Conservation (phyloP, 2,888 invertebrate species). For the Phyto melanocephala region DNA sequence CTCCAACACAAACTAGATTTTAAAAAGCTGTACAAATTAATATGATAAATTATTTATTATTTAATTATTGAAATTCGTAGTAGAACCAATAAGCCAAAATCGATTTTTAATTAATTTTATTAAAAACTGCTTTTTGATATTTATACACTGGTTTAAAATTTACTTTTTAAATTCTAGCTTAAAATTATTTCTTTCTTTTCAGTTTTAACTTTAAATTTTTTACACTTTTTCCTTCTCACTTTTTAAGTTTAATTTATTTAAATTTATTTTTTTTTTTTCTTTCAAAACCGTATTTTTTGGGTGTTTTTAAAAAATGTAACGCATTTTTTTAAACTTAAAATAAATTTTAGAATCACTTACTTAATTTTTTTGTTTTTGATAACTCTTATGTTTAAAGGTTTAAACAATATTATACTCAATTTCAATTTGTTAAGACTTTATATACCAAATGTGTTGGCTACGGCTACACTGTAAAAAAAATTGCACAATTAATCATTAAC, state of each 20-base stretch:
- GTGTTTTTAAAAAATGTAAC: conserved; percentile 1
- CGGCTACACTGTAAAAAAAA: conserved; percentile 60
- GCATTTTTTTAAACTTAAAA: background rate
- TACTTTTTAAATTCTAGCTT: too few species aligned
- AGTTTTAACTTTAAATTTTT: background rate
- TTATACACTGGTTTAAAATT: too few species aligned
- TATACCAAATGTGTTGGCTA: conserved; percentile 52
- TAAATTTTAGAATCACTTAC: conserved; percentile 51
- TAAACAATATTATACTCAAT: conserved; percentile 62
- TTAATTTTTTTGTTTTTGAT: conserved; percentile 23
- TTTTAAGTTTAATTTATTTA: background rate
- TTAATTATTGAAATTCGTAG: too few species aligned
- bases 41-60: too few species aligned
- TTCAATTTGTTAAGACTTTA: conserved; percentile 59
- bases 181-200: too few species aligned
- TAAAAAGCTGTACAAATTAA: too few species aligned
- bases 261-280: background rate
- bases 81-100: too few species aligned
- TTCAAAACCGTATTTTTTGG: background rate
- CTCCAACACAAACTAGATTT: too few species aligned
- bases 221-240: conserved; percentile 32
- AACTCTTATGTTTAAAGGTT: conserved; percentile 61
- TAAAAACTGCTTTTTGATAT: too few species aligned
- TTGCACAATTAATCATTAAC: background rate
- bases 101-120: too few species aligned